Conservation (phyloP, 1,140 invertebrate species). For the Zaprionus ornatus region DNA sequence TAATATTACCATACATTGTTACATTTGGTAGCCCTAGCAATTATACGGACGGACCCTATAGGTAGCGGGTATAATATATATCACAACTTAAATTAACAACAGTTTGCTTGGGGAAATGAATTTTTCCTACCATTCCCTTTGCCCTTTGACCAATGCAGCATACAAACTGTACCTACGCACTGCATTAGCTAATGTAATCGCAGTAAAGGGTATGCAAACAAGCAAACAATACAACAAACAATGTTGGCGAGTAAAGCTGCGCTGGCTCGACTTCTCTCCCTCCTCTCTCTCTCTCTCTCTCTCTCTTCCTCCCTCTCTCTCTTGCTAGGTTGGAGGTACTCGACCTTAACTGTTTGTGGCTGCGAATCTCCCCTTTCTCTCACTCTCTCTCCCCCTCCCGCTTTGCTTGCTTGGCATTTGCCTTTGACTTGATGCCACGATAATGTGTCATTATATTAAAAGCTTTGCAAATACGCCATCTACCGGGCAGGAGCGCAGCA, state of each 20-base stretch:
- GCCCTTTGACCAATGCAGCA: no score
- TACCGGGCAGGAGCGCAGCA: conserved; percentile 38
- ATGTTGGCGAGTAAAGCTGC: background rate
- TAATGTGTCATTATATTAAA: conserved; percentile 81
- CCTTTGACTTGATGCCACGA: conserved; percentile 63
- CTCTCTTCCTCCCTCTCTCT: background rate
- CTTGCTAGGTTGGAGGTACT: background rate
- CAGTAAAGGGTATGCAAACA: conserved; percentile 22
- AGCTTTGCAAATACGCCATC: conserved; percentile 73
- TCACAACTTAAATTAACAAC: no score
- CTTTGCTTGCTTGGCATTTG: conserved; percentile 13
- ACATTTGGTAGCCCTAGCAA: no score
- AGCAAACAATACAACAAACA: conserved; percentile 5
- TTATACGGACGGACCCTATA: no score
- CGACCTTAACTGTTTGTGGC: conserved; percentile 35
- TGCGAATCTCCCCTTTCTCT: conserved; percentile 9
- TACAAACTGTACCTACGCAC: background rate
- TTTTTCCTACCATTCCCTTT: no score
- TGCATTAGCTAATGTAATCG: conserved; percentile 5
- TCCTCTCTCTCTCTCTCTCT: background rate
- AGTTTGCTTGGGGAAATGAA: no score
- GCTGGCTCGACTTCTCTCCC: background rate
- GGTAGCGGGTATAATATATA: no score
- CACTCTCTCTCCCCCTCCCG: background rate
- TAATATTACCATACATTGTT: no score